Base-by-base conservation (phyloP, 2,797 vertebrate genomes). In the Hemibagrus guttatus region DNA sequence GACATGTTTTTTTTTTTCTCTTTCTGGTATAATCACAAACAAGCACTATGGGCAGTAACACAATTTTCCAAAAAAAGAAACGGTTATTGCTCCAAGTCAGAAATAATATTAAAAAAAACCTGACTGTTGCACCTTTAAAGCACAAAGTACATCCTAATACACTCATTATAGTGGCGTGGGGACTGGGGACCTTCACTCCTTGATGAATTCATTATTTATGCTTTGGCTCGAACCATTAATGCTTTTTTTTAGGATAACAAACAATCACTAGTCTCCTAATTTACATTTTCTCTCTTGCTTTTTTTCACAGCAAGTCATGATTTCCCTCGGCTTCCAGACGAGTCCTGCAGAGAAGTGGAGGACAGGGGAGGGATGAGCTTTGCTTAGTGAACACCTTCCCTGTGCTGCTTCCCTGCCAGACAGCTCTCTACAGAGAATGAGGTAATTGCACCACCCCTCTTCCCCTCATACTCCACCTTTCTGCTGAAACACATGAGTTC, bases 401-500 rank as follows among this genome's bases (percentile, higher is more conserved):
- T 72, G 84, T 87, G 85, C 66, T 59, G 16, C 46, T 86, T 89
- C n/a, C 85, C 87, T 85, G 76, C 83, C 85, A 87, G 63, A 83
- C 68, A 31, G n/a, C 83, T 89, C 84, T 87, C 61, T 74, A 88
- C 84, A 76, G 87, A 90, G 80, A 56, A 84, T 63, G 84, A 88
- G 86, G 87, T 90, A 91, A 91, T 90, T 91, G 87, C 88, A 83
- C 86, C 86, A 31, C 66, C 74, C 26, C 59, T 31, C 31, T 78
- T 68, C 58, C 49, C 12, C 49, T 26, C 42, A 54, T 58, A 56
- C 63, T 23, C 49, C 56, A 72, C 56, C 68, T 82, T 86, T 81
- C 56, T 46, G 17, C 79, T 52, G 63, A 46, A 87, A 81, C 76
- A 49, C 63, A 88, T 89, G 92, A 94, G 94, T 94, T 91, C 92